Conservation (phyloP, 2,113 vertebrate species). For the Elanus axillaris region DNA sequence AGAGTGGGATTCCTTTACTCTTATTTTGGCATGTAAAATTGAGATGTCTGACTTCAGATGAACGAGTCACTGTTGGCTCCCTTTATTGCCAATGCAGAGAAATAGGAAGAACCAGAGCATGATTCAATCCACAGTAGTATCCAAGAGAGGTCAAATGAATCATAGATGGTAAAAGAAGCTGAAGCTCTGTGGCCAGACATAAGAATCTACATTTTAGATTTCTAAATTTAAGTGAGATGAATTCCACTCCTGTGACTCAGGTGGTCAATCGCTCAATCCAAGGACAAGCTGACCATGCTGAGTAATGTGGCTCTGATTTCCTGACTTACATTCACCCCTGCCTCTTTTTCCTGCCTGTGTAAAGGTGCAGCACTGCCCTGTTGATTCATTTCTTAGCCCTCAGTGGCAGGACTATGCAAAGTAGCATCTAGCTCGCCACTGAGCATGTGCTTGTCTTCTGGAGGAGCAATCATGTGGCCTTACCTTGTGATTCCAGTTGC, state of each 20-base stretch:
- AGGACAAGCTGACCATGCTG: background rate
- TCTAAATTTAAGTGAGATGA: background rate
- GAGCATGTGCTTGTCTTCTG: background rate
- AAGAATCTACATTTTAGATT: background rate
- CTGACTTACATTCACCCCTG: background rate
- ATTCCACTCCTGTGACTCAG: constrained; percentile 19
- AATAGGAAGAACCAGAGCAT: background rate
- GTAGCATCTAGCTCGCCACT: background rate
- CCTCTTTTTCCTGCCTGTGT: background rate
- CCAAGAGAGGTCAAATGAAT: constrained; percentile 35
- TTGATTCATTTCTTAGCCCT: background rate
- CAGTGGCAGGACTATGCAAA: background rate
- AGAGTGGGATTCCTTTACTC: constrained; percentile 42
- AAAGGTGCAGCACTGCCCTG: background rate
- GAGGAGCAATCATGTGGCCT: background rate
- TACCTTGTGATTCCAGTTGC: background rate
- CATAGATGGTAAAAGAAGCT: constrained; percentile 13
- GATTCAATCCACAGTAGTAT: background rate
- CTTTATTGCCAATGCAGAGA: background rate
- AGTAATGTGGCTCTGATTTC: background rate
- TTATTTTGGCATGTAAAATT: background rate
- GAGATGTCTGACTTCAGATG: constrained; percentile 1
- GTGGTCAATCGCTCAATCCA: background rate
- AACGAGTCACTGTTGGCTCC: background rate
- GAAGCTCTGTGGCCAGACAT: background rate